Percentiles rank a stretch among this genome's conserved stretches.
Evolutionary conservation across 2,888 invertebrate genomes (phyloP).

Genomic region (Andrena trimmerana): DNA sequence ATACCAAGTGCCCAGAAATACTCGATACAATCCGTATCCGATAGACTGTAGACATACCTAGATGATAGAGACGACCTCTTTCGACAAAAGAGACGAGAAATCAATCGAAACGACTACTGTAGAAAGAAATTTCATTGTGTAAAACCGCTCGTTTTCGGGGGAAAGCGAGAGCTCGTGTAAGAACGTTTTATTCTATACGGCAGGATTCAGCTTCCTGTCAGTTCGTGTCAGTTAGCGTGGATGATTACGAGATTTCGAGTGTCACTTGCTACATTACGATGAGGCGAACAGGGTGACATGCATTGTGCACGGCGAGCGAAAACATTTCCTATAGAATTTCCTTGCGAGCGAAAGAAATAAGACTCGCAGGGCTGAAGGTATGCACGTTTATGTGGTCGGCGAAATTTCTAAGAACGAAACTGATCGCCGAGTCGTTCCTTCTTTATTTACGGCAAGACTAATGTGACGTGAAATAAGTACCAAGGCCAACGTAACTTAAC

Average conservation of each 20-base stretch:
- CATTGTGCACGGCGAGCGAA: neutral
- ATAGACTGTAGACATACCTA: too few species aligned
- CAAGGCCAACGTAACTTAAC: conserved; percentile 54
- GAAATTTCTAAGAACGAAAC: conserved; percentile 17
- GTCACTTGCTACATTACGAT: neutral
- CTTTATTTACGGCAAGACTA: conserved; percentile 21
- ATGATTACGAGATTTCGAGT: neutral
- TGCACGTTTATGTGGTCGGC: neutral
- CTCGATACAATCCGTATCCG: too few species aligned
- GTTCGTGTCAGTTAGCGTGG: neutral
- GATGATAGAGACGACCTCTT: too few species aligned
- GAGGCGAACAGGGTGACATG: neutral
- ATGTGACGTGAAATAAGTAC: conserved; percentile 9
- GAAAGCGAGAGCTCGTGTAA: too few species aligned
- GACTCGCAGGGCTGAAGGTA: conserved; percentile 25
- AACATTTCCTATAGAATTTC: neutral
- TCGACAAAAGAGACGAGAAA: too few species aligned
- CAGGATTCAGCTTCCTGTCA: too few species aligned
- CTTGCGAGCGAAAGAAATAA: conserved; percentile 5
- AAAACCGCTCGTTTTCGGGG: too few species aligned
- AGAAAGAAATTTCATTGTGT: too few species aligned
- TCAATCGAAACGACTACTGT: too few species aligned
- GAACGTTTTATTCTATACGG: too few species aligned
- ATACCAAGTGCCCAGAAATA: too few species aligned
- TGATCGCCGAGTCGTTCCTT: conserved; percentile 15